Evolutionary conservation across 2,888 invertebrate genomes (phyloP), one percentile per base, ranked within the genome.

Genomic region (Agrilus mali): DNA sequence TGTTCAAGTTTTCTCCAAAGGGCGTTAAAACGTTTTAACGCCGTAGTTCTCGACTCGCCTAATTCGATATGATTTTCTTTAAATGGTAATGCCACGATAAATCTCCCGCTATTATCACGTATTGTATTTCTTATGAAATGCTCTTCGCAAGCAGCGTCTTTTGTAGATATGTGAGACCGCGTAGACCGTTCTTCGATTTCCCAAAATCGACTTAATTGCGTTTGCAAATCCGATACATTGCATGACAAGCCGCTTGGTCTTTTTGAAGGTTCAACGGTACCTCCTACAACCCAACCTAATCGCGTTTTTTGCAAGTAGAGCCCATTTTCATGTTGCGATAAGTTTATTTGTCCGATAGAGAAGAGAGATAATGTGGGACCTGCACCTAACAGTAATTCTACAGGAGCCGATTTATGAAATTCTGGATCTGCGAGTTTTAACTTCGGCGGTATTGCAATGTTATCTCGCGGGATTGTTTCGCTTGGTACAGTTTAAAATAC

Each of bases 261-360:
- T 15, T 13, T 16, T 13, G 7, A n/a, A 17, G 13, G 14, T 15
- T 15, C 36, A 13, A 47, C 32, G 12, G 33, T 39, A 12, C 50
- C 47, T 12, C 45, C 41, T n/a, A 50, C 35, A 33, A 48, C 34
- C 42, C 43, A 50, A 10, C 46, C 50, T 33, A 48, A 42, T 14
- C 33, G 12, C 4, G 43, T 43, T 31, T 50, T 36, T 38, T 48
- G 47, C 14, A 50, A 39, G 6, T 39, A 36, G 13, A 33, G 41
- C 3, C 13, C 10, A 22, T 39, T 22, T 10, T 31, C 10, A 7
- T 38, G 40, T 4, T 20, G 20, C 3, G 20, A 20, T 38, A 46
- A 13, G 14, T 34, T 36, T n/a, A 46, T 16, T 41, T 50, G 42
- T 2, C 44, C 37, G 16, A 36, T 20, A 8, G 36, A 17, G 8